A percentile compares a stretch with the other conserved stretches of the same genome.
phyloP scores from a whole-genome alignment of 2,797 vertebrate species.

The Clamator glandarius region DNA sequence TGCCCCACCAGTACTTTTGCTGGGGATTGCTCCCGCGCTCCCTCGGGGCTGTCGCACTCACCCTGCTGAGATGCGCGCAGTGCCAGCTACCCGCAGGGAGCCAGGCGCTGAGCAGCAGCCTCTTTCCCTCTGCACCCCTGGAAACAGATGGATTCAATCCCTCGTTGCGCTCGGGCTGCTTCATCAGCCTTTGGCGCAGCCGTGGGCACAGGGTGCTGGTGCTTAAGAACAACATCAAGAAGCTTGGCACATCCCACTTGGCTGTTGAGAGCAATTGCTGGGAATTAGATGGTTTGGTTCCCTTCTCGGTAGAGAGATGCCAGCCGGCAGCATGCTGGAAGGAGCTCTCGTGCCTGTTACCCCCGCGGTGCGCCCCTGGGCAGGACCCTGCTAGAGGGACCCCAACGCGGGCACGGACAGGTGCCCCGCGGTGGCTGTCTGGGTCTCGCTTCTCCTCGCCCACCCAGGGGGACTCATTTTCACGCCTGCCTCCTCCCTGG shows the following conservation, averaged over 20 bases:
- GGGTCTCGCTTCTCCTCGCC: background rate
- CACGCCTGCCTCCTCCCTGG: background rate
- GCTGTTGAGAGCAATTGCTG: background rate
- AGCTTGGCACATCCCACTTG: background rate
- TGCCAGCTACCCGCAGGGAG: background rate
- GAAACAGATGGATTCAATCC: rapidly evolving
- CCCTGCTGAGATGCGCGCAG: rapidly evolving
- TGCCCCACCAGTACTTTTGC: background rate
- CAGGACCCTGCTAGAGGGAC: rapidly evolving
- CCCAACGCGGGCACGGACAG: rapidly evolving
- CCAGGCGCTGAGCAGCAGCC: background rate
- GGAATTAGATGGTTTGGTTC: background rate
- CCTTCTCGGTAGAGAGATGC: rapidly evolving
- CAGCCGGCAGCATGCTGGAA: background rate
- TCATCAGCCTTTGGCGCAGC: background rate
- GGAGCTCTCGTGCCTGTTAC: background rate
- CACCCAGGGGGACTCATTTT: background rate
- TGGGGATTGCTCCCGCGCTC: background rate
- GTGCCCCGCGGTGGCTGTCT: background rate
- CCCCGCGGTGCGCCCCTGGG: rapidly evolving
- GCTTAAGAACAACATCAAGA: background rate
- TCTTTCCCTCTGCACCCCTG: background rate
- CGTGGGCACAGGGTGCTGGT: background rate
- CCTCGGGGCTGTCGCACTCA: rapidly evolving
- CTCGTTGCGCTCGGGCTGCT: rapidly evolving